A percentile compares a stretch with the other conserved stretches of the same genome.
Conservation (phyloP, 2,113 vertebrate species). For the Muntiacus reevesi region DNA sequence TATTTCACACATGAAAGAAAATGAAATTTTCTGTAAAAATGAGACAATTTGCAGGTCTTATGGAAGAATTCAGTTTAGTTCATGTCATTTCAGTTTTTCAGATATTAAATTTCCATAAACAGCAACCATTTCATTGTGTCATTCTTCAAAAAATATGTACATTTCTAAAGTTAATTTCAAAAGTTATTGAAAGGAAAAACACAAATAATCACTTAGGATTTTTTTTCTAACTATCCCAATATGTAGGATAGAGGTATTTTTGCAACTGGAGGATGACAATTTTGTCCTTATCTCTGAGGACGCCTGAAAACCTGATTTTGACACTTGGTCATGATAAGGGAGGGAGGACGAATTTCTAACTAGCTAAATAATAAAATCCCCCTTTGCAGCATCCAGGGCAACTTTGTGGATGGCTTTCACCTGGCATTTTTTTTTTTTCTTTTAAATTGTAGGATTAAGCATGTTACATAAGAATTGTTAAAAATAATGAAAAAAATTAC, state of each 20-base stretch:
- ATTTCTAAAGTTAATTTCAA: neutral
- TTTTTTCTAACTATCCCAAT: neutral
- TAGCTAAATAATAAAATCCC: neutral
- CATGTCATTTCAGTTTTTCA: neutral
- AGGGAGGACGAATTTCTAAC: neutral
- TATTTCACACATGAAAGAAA: neutral
- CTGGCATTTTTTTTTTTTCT: neutral
- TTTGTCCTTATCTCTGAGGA: neutral
- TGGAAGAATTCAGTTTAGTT: neutral
- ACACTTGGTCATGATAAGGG: neutral
- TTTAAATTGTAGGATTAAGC: neutral
- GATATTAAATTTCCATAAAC: neutral
- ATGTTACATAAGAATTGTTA: neutral
- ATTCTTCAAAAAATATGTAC: neutral
- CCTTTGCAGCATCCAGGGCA: neutral
- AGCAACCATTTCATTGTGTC: neutral
- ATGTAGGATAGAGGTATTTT: neutral
- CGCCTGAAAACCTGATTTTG: neutral
- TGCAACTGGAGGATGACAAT: neutral
- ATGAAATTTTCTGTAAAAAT: neutral
- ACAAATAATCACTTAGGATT: neutral
- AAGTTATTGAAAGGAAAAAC: neutral
- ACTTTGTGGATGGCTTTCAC: neutral
- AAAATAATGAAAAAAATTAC: neutral
- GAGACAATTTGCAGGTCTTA: neutral